Conservation (phyloP, 2,113 vertebrate species). For the Mesoclemmys tuberculata region DNA sequence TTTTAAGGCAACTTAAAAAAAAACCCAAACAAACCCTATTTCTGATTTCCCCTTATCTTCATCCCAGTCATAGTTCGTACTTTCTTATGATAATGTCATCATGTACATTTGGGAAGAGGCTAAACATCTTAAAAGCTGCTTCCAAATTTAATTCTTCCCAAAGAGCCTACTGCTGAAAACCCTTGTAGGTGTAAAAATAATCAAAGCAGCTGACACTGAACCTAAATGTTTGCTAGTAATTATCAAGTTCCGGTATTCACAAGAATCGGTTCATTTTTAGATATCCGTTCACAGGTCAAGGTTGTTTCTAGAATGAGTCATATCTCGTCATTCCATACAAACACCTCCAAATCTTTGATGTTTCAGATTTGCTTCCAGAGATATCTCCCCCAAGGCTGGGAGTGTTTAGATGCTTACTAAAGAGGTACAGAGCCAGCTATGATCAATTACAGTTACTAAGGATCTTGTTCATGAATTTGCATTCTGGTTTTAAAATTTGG, state of each 20-base stretch:
- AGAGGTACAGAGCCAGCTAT: neutral
- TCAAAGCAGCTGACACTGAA: neutral
- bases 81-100: neutral
- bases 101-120: neutral
- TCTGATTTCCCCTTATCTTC: neutral
- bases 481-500: neutral
- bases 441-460: neutral
- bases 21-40: neutral
- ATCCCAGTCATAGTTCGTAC: neutral
- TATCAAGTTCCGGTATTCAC: constrained; percentile 19
- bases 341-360: neutral
- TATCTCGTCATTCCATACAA: neutral
- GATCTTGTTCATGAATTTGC: neutral
- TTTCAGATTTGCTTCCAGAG: constrained; percentile 9
- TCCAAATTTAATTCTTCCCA: neutral
- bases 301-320: constrained; percentile 42
- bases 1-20: neutral
- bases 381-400: neutral
- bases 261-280: constrained; percentile 37
- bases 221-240: neutral
- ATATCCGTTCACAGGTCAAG: neutral
- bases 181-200: neutral
- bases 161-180: neutral
- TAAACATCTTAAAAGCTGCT: neutral
- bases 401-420: neutral